These are phyloP conservation scores for Leuciscus idus DNA, from an alignment of 2,113 vertebrate species.

Conservation along the genomic window DNA sequence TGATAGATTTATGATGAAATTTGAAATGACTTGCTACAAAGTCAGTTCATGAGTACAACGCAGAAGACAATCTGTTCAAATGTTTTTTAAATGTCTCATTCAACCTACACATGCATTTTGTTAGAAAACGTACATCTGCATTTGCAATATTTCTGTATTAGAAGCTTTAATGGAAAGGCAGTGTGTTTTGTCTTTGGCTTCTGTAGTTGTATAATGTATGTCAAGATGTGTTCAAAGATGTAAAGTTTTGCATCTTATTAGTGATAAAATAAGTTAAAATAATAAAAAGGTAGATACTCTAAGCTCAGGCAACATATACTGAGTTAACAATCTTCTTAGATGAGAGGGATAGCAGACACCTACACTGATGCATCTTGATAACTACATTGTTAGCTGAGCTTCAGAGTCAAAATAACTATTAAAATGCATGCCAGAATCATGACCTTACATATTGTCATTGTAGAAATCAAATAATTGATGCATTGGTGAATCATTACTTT, in stretches of 20 bases:
- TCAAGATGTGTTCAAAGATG: background rate
- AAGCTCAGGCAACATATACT: background rate
- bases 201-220: background rate
- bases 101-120: background rate
- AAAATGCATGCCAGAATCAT: background rate
- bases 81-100: background rate
- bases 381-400: background rate
- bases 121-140: background rate
- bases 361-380: background rate
- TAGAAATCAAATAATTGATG: slow-evolving; percentile 35
- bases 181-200: background rate
- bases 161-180: background rate
- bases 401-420: slow-evolving; percentile 1
- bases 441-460: background rate
- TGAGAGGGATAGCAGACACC: background rate
- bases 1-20: background rate
- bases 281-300: background rate
- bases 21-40: background rate
- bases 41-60: background rate
- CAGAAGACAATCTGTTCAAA: background rate
- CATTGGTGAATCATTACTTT: slow-evolving; percentile 65
- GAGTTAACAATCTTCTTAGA: background rate
- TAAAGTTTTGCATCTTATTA: background rate
- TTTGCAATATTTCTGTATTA: background rate
- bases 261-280: too few species aligned